Conservation (phyloP, 1,140 invertebrate species). For the Drosophila novamexicana region DNA sequence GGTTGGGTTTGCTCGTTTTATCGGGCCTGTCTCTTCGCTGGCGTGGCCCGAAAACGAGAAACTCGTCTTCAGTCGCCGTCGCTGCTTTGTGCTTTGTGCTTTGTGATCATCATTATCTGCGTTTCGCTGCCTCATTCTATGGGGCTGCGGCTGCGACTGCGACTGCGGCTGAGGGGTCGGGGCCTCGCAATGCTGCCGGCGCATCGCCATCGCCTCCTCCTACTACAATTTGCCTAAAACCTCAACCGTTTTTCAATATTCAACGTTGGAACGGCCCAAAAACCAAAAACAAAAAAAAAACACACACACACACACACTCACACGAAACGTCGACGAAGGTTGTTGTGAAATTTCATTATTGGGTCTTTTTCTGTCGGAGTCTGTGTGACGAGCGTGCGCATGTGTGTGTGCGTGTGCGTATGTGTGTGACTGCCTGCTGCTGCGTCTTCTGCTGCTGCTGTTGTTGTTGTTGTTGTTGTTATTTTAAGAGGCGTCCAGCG, state of each 20-base stretch:
- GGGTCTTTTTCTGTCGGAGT: slow-evolving; percentile 58
- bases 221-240: slow-evolving; percentile 82
- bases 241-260: slow-evolving; percentile 82
- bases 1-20: slow-evolving; percentile 36
- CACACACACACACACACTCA: slow-evolving; percentile 22
- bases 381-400: slow-evolving; percentile 22
- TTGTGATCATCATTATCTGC: slow-evolving; percentile 77
- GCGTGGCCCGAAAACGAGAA: slow-evolving; percentile 59
- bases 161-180: neutral
- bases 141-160: slow-evolving; percentile 25
- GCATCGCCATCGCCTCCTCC: slow-evolving; percentile 61
- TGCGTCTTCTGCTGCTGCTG: slow-evolving; percentile 16
- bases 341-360: slow-evolving; percentile 83
- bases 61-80: slow-evolving; percentile 62
- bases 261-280: slow-evolving; percentile 58
- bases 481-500: slow-evolving; percentile 78
- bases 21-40: slow-evolving; percentile 53
- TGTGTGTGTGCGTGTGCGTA: slow-evolving; percentile 14
- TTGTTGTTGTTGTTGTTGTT: slow-evolving; percentile 59
- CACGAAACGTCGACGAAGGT: slow-evolving; percentile 68
- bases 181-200: slow-evolving; percentile 41
- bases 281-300: slow-evolving; percentile 32
- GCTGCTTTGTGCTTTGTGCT: slow-evolving; percentile 65
- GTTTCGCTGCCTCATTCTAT: slow-evolving; percentile 81
- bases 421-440: slow-evolving; percentile 61